These are phyloP conservation scores for Adineta ricciae DNA, from an alignment of 2,888 invertebrate genomes.

Conservation along the genomic window DNA sequence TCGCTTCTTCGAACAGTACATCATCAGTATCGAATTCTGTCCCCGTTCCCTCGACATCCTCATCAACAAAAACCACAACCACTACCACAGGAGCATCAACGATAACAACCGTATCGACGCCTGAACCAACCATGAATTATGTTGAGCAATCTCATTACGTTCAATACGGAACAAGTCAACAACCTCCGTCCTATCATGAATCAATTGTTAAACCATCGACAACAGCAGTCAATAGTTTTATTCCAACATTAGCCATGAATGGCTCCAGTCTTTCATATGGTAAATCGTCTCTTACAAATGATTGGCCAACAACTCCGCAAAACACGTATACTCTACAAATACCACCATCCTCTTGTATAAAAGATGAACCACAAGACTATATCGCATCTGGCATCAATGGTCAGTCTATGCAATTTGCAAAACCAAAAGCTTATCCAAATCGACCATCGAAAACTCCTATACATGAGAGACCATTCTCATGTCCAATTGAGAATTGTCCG, in stretches of 20 bases:
- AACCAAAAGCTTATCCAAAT: constrained; percentile 29
- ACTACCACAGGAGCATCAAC: not conserved
- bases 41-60: not conserved
- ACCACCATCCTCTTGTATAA: not conserved
- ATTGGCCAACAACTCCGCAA: not conserved
- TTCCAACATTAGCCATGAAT: not conserved
- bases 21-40: not conserved
- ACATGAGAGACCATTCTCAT: constrained; percentile 46
- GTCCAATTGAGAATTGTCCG: constrained; percentile 93
- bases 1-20: not conserved
- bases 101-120: too few species aligned
- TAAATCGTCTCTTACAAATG: not conserved
- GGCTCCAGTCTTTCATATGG: not conserved
- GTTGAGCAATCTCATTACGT: constrained; percentile 7
- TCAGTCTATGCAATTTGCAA: constrained; percentile 19
- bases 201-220: not conserved
- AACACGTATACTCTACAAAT: not conserved
- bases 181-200: constrained; percentile 14
- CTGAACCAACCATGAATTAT: not conserved
- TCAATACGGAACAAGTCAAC: not conserved
- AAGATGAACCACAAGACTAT: constrained; percentile 16
- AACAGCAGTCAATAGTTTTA: not conserved
- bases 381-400: not conserved
- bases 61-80: not conserved
- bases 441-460: constrained; percentile 31